Conservation (phyloP, 2,888 invertebrate genomes). For the Macaria liturata region DNA sequence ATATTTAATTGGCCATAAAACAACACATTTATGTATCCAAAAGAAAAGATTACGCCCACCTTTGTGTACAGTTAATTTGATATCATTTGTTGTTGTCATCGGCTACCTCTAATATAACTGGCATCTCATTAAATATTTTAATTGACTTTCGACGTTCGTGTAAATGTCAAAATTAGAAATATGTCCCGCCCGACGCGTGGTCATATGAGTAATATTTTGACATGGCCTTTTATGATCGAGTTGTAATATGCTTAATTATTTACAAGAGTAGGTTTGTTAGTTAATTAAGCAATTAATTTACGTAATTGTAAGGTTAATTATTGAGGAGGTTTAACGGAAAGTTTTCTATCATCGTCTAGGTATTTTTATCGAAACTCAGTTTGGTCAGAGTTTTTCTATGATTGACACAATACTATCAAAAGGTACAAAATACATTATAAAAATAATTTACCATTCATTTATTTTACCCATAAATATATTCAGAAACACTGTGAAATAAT, state of each 20-base stretch:
- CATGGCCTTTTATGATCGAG: constrained; percentile 39
- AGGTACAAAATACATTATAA: too few species aligned
- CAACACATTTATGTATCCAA: constrained; percentile 45
- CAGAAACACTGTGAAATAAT: too few species aligned
- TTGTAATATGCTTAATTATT: constrained; percentile 26
- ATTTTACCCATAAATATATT: too few species aligned
- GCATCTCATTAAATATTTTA: constrained; percentile 79
- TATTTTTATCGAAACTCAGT: too few species aligned
- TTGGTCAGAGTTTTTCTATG: too few species aligned
- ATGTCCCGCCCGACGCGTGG: constrained; percentile 50
- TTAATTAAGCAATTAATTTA: constrained; percentile 19
- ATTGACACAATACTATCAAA: too few species aligned
- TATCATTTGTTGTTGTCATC: constrained; percentile 77
- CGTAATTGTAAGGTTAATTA: neutral
- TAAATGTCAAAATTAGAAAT: constrained; percentile 66
- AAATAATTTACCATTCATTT: too few species aligned
- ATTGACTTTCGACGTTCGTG: constrained; percentile 71
- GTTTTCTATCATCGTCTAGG: too few species aligned
- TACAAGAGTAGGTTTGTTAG: constrained; percentile 17
- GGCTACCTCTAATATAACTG: constrained; percentile 62
- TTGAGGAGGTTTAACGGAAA: too few species aligned
- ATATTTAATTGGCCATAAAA: constrained; percentile 24
- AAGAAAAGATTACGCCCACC: constrained; percentile 66
- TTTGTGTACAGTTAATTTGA: constrained; percentile 68
- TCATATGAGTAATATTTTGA: constrained; percentile 52